Conservation (phyloP, 1,140 invertebrate genomes). For the Caenorhabditis remanei region DNA sequence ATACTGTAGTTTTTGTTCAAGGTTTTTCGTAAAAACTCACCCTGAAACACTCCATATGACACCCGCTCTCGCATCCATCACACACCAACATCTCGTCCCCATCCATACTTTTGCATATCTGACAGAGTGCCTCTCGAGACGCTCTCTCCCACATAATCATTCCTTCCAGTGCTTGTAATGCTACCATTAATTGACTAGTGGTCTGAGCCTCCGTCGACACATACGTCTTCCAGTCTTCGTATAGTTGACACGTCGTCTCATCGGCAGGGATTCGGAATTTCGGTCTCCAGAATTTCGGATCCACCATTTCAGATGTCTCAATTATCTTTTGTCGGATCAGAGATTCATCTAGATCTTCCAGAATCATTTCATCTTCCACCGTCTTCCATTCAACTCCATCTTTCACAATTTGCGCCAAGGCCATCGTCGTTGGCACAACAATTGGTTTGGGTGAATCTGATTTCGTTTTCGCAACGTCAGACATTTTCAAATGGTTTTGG, state of each 20-base stretch:
- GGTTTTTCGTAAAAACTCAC: not conserved
- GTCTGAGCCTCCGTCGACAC: constrained; percentile 6
- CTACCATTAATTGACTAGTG: constrained; percentile 52
- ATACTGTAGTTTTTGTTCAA: too few species aligned
- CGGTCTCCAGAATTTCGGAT: constrained; percentile 19
- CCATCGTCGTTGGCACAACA: constrained; percentile 31
- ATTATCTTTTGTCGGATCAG: not conserved
- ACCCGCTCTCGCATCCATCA: constrained; percentile 57
- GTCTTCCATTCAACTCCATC: constrained; percentile 16
- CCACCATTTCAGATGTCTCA: constrained; percentile 30
- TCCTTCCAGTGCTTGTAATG: constrained; percentile 53
- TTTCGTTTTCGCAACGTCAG: not conserved
- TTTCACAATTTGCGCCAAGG: constrained; percentile 24
- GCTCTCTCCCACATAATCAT: constrained; percentile 58
- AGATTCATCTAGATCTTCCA: not conserved
- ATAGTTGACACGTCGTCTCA: not conserved
- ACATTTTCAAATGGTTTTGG: constrained; percentile 13
- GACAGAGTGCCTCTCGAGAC: constrained; percentile 48
- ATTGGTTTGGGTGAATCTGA: not conserved
- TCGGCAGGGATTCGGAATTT: not conserved
- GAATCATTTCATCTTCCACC: constrained; percentile 16
- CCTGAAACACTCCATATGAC: constrained; percentile 60
- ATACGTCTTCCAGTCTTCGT: constrained; percentile 39
- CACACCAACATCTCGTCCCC: constrained; percentile 55
- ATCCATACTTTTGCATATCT: constrained; percentile 57